Conservation (phyloP, 37 sponge, comb jelly and placozoan species). For the Hexactinellida sp. region DNA sequence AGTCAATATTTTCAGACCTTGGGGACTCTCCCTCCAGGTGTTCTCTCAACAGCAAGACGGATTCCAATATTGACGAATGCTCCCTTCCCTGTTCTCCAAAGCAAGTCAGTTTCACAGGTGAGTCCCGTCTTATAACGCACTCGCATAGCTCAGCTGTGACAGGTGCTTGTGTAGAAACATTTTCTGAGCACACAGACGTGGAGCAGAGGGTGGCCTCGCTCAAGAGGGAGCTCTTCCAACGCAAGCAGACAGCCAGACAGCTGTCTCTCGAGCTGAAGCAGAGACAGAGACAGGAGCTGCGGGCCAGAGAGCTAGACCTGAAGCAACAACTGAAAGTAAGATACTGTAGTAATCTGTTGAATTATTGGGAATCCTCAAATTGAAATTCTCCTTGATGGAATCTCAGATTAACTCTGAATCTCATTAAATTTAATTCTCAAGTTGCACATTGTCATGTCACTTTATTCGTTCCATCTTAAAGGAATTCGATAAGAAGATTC, state of each 20-base stretch:
- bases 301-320: not conserved
- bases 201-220: conserved; percentile 1
- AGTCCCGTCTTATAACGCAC: no score
- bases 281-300: not conserved
- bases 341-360: not conserved
- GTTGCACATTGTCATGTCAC: no score
- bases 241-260: conserved; percentile 2
- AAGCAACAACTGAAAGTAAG: not conserved
- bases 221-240: not conserved
- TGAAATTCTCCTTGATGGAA: no score
- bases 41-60: not conserved
- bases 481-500: not conserved
- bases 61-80: not conserved
- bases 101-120: conserved; percentile 11
- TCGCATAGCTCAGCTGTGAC: no score
- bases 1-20: not conserved
- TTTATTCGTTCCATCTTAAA: not conserved
- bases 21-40: not conserved
- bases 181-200: not conserved
- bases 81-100: not conserved
- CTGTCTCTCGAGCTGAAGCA: not conserved
- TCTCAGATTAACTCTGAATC: no score
- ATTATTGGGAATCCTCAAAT: no score
- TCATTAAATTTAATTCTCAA: no score
- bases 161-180: no score